phyloP scores from a whole-genome alignment of 2,797 vertebrate genomes.

The Hipposideros larvatus region DNA sequence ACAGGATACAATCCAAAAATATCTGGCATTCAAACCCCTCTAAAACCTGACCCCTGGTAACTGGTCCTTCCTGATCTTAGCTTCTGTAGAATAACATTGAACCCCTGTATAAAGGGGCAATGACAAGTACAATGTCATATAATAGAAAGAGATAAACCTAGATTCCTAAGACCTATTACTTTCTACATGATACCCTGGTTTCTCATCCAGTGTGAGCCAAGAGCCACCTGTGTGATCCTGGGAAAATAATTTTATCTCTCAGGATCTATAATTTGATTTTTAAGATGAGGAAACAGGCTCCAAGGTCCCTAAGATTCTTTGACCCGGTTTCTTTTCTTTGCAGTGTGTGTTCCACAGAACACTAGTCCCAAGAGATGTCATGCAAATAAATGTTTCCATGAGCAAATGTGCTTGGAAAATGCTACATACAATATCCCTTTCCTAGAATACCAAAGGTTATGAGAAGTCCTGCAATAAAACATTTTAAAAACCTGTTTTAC shows the following conservation, averaged over 20 bases:
- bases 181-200: not conserved
- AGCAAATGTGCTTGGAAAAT: conserved; percentile 46
- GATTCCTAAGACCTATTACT: not conserved
- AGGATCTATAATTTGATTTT: conserved; percentile 37
- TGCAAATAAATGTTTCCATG: conserved; percentile 51
- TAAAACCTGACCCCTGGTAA: not conserved
- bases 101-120: not conserved
- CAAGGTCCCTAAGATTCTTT: conserved; percentile 50
- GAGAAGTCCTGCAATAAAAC: conserved; percentile 50
- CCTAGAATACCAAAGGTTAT: conserved; percentile 47
- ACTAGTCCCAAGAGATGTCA: conserved; percentile 46
- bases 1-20: not conserved
- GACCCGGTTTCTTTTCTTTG: conserved; percentile 30
- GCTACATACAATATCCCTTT: not conserved
- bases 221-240: conserved; percentile 38
- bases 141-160: not conserved
- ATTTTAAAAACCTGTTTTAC: not conserved
- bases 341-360: conserved; percentile 6
- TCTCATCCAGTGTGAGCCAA: not conserved
- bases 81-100: not conserved
- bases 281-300: conserved; percentile 30
- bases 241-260: conserved; percentile 41
- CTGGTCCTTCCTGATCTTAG: not conserved
- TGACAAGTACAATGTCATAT: not conserved
- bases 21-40: not conserved